Conservation (phyloP, 1,140 invertebrate genomes). For the Branchinecta lynchi region DNA sequence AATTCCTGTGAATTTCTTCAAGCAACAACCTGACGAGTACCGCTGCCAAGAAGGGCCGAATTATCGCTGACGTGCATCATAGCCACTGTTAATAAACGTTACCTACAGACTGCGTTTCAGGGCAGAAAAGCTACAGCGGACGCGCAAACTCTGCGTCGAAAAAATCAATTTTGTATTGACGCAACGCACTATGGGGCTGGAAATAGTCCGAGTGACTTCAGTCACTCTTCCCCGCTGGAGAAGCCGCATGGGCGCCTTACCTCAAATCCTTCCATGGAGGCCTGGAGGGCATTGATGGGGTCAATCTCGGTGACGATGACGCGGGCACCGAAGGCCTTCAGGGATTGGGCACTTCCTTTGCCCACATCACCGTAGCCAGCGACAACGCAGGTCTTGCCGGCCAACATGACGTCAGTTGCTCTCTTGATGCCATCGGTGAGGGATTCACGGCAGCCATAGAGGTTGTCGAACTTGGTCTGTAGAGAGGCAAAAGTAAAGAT, state of each 20-base stretch:
- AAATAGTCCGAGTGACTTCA: too few relatives aligned
- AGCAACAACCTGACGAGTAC: too few relatives aligned
- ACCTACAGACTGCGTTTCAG: too few relatives aligned
- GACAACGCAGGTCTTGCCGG: conserved; percentile 94
- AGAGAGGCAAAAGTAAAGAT: conserved; percentile 14
- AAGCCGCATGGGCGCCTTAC: conserved; percentile 26
- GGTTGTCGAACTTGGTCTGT: conserved; percentile 97
- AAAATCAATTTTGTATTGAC: too few relatives aligned
- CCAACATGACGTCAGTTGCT: conserved; percentile 95
- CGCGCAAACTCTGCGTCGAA: too few relatives aligned
- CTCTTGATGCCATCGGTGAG: conserved; percentile 96
- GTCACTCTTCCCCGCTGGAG: too few relatives aligned
- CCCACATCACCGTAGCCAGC: conserved; percentile 99
- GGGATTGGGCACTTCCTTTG: conserved; percentile 92
- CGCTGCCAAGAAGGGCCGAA: too few relatives aligned
- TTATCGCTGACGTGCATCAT: too few relatives aligned
- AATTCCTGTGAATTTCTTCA: too few relatives aligned
- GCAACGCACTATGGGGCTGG: too few relatives aligned
- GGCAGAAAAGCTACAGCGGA: too few relatives aligned
- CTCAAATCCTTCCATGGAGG: conserved; percentile 95
- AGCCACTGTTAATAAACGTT: too few relatives aligned
- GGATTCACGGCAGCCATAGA: conserved; percentile 97
- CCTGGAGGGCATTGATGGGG: conserved; percentile 96
- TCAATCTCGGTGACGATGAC: conserved; percentile 98
- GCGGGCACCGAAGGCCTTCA: conserved; percentile 83